A percentile compares a stretch with the other conserved stretches of the same genome.
These are phyloP conservation scores for Drosophila subobscura DNA, from an alignment of 1,140 invertebrate genomes.

Conservation along the genomic window DNA sequence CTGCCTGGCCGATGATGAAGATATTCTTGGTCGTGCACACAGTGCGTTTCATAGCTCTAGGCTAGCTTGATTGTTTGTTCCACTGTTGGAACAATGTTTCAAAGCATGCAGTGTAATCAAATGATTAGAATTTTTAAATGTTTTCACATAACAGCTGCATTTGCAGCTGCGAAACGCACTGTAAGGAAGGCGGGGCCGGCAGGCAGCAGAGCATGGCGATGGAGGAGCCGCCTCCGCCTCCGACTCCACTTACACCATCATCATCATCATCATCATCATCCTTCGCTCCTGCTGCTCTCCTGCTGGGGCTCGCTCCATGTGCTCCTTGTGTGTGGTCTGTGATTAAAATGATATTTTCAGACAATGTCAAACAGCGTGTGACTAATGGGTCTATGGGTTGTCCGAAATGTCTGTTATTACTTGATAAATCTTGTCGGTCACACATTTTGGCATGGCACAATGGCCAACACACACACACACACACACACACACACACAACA, in stretches of 20 bases:
- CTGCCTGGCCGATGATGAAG: conserved; percentile 7
- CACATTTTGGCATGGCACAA: conserved; percentile 66
- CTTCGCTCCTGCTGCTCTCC: not conserved
- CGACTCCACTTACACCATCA: not conserved
- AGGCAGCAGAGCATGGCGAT: conserved; percentile 25
- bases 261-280: not conserved
- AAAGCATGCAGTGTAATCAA: too few species aligned
- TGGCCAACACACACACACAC: conserved; percentile 27
- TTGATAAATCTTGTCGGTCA: conserved; percentile 81
- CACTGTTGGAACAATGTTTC: too few species aligned
- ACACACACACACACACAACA: conserved; percentile 3
- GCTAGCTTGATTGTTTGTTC: too few species aligned
- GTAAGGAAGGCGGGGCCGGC: conserved; percentile 3
- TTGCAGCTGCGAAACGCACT: not conserved
- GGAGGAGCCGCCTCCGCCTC: conserved; percentile 13
- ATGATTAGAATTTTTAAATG: too few species aligned
- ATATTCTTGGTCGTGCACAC: not conserved
- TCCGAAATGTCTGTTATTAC: conserved; percentile 81
- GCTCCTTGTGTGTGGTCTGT: conserved; percentile 50
- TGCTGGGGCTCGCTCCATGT: conserved; percentile 11
- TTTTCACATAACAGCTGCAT: too few species aligned
- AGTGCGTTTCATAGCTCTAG: too few species aligned
- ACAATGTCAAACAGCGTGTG: conserved; percentile 80
- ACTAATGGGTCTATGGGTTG: conserved; percentile 81
- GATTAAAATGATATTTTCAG: conserved; percentile 81